Base-by-base conservation (phyloP, 2,797 vertebrate genomes). In the Pseudopleuronectes americanus region DNA sequence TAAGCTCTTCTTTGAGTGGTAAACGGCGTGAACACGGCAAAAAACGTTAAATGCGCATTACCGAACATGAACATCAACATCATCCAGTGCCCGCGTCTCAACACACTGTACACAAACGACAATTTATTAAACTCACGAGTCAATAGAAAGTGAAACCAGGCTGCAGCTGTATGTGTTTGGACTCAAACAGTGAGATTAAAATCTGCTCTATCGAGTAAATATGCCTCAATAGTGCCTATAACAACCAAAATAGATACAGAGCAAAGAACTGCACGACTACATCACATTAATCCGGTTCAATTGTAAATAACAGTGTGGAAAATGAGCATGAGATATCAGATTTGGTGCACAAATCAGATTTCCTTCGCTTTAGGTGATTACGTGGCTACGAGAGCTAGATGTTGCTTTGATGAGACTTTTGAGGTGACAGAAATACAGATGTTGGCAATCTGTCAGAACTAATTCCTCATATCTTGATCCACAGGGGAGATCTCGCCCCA, bases 281-380 rank as follows among this genome's bases (percentile, higher is more conserved):
- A 36, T 56, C 10, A 12, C 68, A 31, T 23, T 79, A 75, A 74
- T 69, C 63, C 51, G 52, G 38, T 60, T 63, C 60, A 74, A 23
- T 73, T 71, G 52, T 59, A 67, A 56, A 62, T 36, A 57, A 75
- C 22, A 55, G 52, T 48, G 62, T 63, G 62, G 68, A 73, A 68
- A 84, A 77, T 76, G 71, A 63, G 61, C 72, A 38, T 73, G 59
- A 75, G 72, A 78, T 61, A 79, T 83, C 73, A 64, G 21, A 87
- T 74, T 75, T 57, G 38, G 74, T 55, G 70, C 63, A 62, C 68
- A 81, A 73, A 81, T 81, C 68, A 53, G 51, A 84, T 79, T 83
- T 47, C 28, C 57, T 48, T 72, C 17, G 3, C 69, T 66, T 66
- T 68, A 65, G 47, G 71, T 77, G 43, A 82, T 74, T 62, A 75